Evolutionary conservation across 2,113 vertebrate genomes (phyloP).

Genomic region (Equus quagga): DNA sequence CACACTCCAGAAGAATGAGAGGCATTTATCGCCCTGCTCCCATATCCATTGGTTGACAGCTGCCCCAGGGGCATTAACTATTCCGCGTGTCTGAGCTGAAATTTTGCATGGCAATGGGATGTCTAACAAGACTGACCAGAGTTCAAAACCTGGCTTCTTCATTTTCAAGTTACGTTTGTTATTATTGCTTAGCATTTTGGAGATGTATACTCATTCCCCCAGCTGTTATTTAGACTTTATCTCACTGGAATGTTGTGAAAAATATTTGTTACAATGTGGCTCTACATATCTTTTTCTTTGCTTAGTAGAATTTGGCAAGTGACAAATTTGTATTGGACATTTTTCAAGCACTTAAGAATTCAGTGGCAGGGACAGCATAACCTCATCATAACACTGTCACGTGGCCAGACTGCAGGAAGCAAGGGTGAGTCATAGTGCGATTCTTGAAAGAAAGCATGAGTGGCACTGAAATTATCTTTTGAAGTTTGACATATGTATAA

Average conservation of each 20-base stretch:
- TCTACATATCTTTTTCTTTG: not conserved
- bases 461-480: slow-evolving; percentile 20
- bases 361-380: not conserved
- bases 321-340: not conserved
- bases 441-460: not conserved
- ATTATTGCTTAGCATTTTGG: not conserved
- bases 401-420: not conserved
- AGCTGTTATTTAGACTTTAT: not conserved
- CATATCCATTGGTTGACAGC: not conserved
- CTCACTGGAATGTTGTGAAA: not conserved
- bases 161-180: not conserved
- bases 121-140: not conserved
- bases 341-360: slow-evolving; percentile 45
- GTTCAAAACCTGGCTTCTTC: not conserved
- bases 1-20: not conserved
- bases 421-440: not conserved
- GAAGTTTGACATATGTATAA: slow-evolving; percentile 1
- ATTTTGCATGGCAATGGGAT: not conserved
- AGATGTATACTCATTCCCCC: not conserved
- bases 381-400: not conserved
- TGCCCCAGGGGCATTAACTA: not conserved
- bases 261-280: not conserved
- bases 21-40: fast-evolving
- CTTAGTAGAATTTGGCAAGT: slow-evolving; percentile 28
- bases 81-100: not conserved